Conservation (phyloP, 1,140 invertebrate species). For the Drosophila truncata region DNA sequence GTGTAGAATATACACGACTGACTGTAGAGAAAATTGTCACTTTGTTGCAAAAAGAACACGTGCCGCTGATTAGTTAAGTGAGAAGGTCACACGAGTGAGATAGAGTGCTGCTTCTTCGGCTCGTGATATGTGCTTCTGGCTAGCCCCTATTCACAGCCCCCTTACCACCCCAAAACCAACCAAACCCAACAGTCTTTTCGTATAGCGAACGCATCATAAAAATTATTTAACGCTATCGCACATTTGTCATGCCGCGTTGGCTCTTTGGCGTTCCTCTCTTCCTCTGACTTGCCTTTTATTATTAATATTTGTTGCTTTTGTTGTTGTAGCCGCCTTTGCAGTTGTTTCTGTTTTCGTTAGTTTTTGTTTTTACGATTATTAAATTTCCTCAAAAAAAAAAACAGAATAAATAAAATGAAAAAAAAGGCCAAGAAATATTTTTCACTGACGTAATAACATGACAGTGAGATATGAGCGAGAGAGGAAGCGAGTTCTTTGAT, state of each 20-base stretch:
- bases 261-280: constrained; percentile 50
- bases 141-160: constrained; percentile 11
- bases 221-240: constrained; percentile 83
- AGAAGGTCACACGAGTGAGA: constrained; percentile 52
- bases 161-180: constrained; percentile 3
- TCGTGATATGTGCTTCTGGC: constrained; percentile 27
- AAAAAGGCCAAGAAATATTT: constrained; percentile 12
- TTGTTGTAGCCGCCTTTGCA: constrained; percentile 8
- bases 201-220: constrained; percentile 77
- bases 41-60: constrained; percentile 78
- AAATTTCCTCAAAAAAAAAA: constrained; percentile 69
- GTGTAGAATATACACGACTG: background rate
- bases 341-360: constrained; percentile 8
- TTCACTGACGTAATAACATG: constrained; percentile 66
- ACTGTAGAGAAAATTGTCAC: constrained; percentile 69
- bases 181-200: constrained; percentile 27
- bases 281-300: constrained; percentile 26
- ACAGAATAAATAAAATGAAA: background rate
- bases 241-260: constrained; percentile 79
- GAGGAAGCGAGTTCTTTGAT: constrained; percentile 29
- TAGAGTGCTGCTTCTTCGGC: constrained; percentile 20
- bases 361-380: constrained; percentile 77
- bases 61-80: constrained; percentile 74
- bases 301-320: constrained; percentile 39
- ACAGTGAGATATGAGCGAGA: constrained; percentile 30